Conservation (phyloP, 2,888 invertebrate genomes). For the Drosophila tripunctata region DNA sequence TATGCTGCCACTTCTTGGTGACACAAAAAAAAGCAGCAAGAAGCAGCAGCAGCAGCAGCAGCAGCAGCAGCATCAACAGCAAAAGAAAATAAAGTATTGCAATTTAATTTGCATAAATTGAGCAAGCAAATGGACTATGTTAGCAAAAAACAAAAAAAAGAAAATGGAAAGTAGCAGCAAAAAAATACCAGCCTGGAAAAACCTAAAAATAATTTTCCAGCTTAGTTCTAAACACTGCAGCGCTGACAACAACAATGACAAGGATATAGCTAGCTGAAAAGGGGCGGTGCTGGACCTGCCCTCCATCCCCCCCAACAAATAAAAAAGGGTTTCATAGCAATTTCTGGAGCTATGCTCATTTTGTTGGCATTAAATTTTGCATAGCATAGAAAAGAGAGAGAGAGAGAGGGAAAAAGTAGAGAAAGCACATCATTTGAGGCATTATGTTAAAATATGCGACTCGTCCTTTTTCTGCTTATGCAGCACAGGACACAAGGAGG, state of each 20-base stretch:
- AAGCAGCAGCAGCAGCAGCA: background rate
- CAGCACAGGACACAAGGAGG: conserved; percentile 4
- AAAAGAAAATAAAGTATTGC: conserved; percentile 66
- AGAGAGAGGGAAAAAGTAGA: conserved; percentile 18
- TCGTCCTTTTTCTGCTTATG: conserved; percentile 36
- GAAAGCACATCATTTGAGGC: conserved; percentile 72
- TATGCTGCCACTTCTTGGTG: conserved; percentile 34
- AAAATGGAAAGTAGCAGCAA: background rate
- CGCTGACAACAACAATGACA: conserved; percentile 35
- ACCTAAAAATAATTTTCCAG: conserved; percentile 69
- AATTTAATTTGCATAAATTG: conserved; percentile 78
- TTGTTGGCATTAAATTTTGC: conserved; percentile 71
- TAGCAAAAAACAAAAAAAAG: conserved; percentile 4
- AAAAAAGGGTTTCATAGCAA: conserved; percentile 69
- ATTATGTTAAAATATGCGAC: conserved; percentile 76
- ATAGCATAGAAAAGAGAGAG: conserved; percentile 35
- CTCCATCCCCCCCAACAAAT: conserved; percentile 1
- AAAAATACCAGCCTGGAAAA: conserved; percentile 52
- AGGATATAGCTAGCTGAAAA: conserved; percentile 7
- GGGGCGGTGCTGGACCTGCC: background rate
- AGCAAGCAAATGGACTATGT: conserved; percentile 43
- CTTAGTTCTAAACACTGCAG: conserved; percentile 65
- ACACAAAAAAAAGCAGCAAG: conserved; percentile 44
- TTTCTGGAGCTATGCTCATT: conserved; percentile 67
- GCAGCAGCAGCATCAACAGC: conserved; percentile 8